Evolutionary conservation across 1,140 invertebrate genomes (phyloP), one percentile per base, ranked within the genome.

Genomic region (Drosophila teissieri): DNA sequence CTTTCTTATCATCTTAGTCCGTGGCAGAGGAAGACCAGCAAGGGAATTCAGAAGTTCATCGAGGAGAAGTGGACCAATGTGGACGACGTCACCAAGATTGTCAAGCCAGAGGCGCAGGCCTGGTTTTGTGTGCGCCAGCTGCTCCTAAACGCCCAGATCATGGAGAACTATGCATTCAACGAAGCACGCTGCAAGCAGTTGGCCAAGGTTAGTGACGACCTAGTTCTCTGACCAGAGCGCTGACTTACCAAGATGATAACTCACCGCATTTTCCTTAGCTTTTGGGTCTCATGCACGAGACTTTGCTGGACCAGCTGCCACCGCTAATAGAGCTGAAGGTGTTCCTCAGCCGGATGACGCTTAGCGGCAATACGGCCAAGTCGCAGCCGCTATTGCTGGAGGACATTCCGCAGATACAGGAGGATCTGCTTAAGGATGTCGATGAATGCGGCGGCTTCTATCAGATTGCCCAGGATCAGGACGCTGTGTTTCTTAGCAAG

Each of bases 51-150:
- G 67, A 92, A 93, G 39, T 94, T 93, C 74, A 93, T 92, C 27
- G 93, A 94, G 54, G 95, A 95, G 44, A 94, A 94, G 64, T 96
- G 96, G 96, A 93, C 93, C 48, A 92, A 92, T 64, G 91, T 94
- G 8, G 93, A 94, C 19, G 94, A 94, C 42, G 58, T 81, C 7
- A 84, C 92, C 7, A 94, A 95, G 83, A 78, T 96, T 39, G 93
- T 93, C 34, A 95, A 95, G 85, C 92, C 93, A 10, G 96, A 96
- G 92, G 95, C 94, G 3, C 95, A 96, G 92, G 93, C 95, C 27
- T 96, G 96, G 96, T 93, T 97, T 67, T 95, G 95, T 60, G 91
- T 97, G 12, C 92, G 95, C 17, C 95, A 95, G 81, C 79, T 96
- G 37, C 80, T 96, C 2, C 89, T 96, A 2, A 95, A 95, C 90